Evolutionary conservation across 1,140 invertebrate species (phyloP), one percentile per base, ranked within the genome.

Genomic region (Hyphantria cunea): DNA sequence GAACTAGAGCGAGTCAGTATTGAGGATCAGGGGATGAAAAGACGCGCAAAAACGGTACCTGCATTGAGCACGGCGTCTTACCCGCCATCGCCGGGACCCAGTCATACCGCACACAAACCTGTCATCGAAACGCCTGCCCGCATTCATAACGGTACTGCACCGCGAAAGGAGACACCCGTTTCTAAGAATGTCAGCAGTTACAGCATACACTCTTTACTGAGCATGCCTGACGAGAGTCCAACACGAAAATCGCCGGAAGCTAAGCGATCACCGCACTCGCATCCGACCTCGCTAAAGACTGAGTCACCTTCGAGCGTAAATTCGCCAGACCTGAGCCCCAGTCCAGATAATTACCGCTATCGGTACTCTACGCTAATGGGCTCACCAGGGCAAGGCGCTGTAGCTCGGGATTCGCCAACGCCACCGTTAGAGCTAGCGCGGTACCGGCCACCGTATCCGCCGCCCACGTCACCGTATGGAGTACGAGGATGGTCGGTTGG

Each of bases 181-280:
- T 68, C 91, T 33, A 93, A 93, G 72, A 91, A 93, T 68, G 80
- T 93, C 42, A 94, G 94, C 76, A 95, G 94, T 66, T 95, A 95
- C 85, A 96, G 95, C 89, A 96, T 96, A 84, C 95, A 95, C 66
- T 95, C 95, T 65, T 89, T 96, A 73, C 86, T 96, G 58, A 94
- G 94, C 41, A 89, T 87, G 79, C 79, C 86, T 0, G 90, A 91
- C 66, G 88, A 90, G 56, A 80, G 73, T 44, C 70, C 79, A 33
- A 60, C 81, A 51, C 74, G 80, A 33, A 74, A 73, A 17, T 81
- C 80, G 63, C 84, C 84, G 7, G 79, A 83, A 39, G 70, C 81
- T 17, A 82, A 80, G 66, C 70, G 79, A 14, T 78, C 82, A 64
- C 85, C 82, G 66, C 84, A 85, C 58, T 80, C 86, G 47, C 70